phyloP scores from a whole-genome alignment of 1,140 invertebrate species.

The Drosophila ogumai region DNA sequence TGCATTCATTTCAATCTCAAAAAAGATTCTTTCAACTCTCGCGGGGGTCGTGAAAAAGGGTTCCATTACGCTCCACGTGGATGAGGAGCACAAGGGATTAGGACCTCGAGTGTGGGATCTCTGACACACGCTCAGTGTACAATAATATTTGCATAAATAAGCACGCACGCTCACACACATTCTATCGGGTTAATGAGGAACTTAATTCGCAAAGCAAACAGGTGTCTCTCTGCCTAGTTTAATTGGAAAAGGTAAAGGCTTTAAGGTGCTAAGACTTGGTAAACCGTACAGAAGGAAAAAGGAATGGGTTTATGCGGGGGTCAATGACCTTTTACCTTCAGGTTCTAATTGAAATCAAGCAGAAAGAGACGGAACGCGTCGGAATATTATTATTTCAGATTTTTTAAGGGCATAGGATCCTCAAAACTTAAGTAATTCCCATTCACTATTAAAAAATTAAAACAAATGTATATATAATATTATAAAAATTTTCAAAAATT shows the following conservation, averaged over 20 bases:
- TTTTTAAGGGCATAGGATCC: too few species aligned
- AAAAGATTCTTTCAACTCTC: slow-evolving; percentile 5
- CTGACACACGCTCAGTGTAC: background rate
- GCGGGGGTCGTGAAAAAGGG: background rate
- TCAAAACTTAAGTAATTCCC: too few species aligned
- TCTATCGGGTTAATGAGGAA: slow-evolving; percentile 15
- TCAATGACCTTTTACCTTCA: background rate
- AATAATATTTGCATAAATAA: slow-evolving; percentile 31
- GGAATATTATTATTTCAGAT: too few species aligned
- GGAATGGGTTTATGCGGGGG: too few species aligned
- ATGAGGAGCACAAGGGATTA: slow-evolving; percentile 1
- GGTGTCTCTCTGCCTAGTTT: slow-evolving; percentile 10
- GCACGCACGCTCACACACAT: background rate
- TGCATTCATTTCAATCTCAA: slow-evolving; percentile 3
- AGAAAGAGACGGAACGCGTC: too few species aligned
- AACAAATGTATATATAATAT: too few species aligned
- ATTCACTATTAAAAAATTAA: too few species aligned
- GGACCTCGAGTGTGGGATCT: background rate
- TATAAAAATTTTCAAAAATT: too few species aligned
- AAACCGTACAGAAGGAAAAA: background rate
- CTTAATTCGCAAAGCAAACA: slow-evolving; percentile 31
- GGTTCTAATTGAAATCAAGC: background rate
- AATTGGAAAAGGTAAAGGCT: slow-evolving; percentile 24
- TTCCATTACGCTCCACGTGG: background rate
- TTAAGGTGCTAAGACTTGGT: slow-evolving; percentile 8